Conservation (phyloP, 2,797 vertebrate species). For the Alfaro cultratus region DNA sequence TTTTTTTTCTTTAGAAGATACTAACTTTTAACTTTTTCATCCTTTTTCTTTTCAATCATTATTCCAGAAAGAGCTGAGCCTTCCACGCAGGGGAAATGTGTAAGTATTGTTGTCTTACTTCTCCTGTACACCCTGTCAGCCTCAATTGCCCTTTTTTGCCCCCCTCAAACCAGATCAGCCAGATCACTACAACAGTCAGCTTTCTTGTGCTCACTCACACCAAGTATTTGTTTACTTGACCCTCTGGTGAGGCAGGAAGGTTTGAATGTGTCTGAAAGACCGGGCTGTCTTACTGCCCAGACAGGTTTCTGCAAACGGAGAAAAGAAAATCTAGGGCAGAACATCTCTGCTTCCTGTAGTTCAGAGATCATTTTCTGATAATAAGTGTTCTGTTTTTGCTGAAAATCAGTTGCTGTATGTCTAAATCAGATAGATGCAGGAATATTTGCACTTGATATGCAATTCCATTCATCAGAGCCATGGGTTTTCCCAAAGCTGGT, state of each 20-base stretch:
- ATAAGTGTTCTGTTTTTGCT: not conserved
- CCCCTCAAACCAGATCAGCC: constrained; percentile 32
- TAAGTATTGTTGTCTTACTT: constrained; percentile 62
- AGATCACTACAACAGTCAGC: constrained; percentile 36
- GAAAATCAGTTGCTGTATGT: not conserved
- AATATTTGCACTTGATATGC: not conserved
- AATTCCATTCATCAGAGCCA: not conserved
- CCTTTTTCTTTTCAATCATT: constrained; percentile 24
- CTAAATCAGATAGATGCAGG: not conserved
- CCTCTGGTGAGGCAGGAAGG: constrained; percentile 6
- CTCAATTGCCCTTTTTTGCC: not conserved
- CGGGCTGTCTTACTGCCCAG: constrained; percentile 38
- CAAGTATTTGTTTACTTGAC: constrained; percentile 9
- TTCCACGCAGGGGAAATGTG: constrained; percentile 81
- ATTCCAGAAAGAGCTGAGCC: constrained; percentile 81
- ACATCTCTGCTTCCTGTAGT: not conserved
- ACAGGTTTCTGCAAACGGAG: constrained; percentile 47
- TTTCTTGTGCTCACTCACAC: constrained; percentile 25
- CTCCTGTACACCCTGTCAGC: constrained; percentile 5
- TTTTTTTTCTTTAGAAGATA: not conserved
- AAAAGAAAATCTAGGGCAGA: not conserved
- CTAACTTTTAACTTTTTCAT: constrained; percentile 10
- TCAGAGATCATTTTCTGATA: not conserved
- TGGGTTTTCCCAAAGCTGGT: not conserved
- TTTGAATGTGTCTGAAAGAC: constrained; percentile 9